Evolutionary conservation across 2,797 vertebrate species (phyloP).

Genomic region (Menidia menidia): DNA sequence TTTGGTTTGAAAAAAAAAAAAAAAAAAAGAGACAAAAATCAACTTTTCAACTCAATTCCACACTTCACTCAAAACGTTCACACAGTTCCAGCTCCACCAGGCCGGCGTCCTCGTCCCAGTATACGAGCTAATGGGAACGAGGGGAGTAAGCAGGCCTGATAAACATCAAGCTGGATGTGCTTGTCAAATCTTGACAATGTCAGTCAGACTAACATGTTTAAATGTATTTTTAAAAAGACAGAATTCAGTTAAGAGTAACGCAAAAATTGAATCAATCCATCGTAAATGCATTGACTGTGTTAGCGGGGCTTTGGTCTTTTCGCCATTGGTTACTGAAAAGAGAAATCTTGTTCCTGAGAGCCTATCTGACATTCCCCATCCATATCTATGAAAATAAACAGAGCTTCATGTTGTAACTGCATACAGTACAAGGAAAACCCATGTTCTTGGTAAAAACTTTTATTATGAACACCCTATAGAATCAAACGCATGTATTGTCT

Average conservation of each 20-base stretch:
- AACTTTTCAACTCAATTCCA: not conserved
- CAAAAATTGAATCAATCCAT: not conserved
- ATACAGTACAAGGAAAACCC: not conserved
- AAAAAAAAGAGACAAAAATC: too few species aligned
- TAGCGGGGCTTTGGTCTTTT: not conserved
- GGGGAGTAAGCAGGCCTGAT: not conserved
- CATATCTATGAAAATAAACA: slow-evolving; percentile 14
- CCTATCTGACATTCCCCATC: not conserved
- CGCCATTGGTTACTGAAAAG: not conserved
- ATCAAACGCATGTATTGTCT: slow-evolving; percentile 7
- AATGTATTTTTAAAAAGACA: not conserved
- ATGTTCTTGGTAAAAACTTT: slow-evolving; percentile 26
- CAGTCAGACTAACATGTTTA: not conserved
- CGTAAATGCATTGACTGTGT: not conserved
- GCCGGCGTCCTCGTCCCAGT: not conserved
- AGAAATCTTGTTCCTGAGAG: not conserved
- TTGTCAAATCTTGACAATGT: not conserved
- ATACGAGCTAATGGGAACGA: not conserved
- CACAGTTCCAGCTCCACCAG: not conserved
- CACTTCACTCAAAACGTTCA: not conserved
- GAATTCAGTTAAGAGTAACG: not conserved
- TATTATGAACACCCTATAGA: slow-evolving; percentile 19
- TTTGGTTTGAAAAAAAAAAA: not conserved
- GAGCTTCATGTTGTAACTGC: slow-evolving; percentile 1
- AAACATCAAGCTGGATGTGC: not conserved